phyloP scores from a whole-genome alignment of 2,888 invertebrate species.

The Temnothorax rugatulus region DNA sequence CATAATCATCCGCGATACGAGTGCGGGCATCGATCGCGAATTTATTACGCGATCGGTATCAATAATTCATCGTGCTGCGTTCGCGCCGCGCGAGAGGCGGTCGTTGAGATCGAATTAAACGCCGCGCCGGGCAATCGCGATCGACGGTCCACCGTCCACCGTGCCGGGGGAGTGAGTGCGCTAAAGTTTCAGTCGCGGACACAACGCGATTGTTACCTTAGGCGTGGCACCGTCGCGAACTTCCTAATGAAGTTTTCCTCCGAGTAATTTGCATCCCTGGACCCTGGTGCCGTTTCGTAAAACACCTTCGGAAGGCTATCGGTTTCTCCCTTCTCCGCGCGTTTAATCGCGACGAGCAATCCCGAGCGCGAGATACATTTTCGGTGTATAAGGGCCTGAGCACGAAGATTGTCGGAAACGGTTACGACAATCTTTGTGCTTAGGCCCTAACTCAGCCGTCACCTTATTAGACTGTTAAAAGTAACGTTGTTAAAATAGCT shows the following conservation, averaged over 20 bases:
- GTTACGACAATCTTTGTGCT: too few relatives aligned
- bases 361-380: not conserved
- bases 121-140: not conserved
- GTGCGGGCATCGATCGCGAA: not conserved
- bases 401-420: too few relatives aligned
- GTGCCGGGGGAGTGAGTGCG: not conserved
- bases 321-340: not conserved
- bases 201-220: constrained; percentile 22
- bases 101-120: constrained; percentile 35
- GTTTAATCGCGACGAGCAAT: not conserved
- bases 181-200: constrained; percentile 18
- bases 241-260: constrained; percentile 37
- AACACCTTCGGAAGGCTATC: constrained; percentile 18
- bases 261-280: constrained; percentile 26
- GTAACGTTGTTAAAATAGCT: constrained; percentile 34
- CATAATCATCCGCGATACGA: not conserved
- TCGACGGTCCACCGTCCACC: not conserved
- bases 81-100: not conserved
- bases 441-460: not conserved
- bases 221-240: not conserved
- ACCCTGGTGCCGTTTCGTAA: not conserved
- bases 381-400: not conserved
- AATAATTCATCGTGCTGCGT: constrained; percentile 37
- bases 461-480: not conserved
- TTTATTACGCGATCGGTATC: constrained; percentile 33